Percentiles rank a stretch among this genome's conserved stretches.
phyloP scores from a whole-genome alignment of 2,113 vertebrate genomes.

The Crotalus tigris region DNA sequence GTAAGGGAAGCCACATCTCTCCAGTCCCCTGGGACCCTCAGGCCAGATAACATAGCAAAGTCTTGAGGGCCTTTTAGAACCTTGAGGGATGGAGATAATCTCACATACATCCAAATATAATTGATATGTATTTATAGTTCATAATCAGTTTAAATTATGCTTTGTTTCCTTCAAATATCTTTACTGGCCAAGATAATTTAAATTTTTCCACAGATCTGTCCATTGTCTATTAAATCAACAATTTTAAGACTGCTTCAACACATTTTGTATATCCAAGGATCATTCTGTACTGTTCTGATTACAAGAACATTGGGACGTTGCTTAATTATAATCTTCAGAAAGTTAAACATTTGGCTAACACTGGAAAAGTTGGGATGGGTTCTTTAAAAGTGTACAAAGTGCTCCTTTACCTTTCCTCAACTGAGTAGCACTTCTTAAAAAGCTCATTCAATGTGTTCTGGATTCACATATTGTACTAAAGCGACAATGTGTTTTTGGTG shows the following conservation, averaged over 20 bases:
- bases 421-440: neutral
- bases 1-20: neutral
- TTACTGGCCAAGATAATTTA: neutral
- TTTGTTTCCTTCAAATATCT: neutral
- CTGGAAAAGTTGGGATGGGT: neutral
- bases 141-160: neutral
- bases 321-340: neutral
- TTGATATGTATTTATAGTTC: neutral
- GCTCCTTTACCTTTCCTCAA: neutral
- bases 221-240: neutral
- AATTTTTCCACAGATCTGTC: neutral
- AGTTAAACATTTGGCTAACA: neutral
- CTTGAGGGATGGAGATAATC: neutral
- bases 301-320: neutral
- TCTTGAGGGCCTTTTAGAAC: neutral
- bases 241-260: neutral
- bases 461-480: neutral
- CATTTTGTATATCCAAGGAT: neutral
- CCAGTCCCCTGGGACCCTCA: neutral
- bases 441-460: neutral
- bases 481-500: neutral
- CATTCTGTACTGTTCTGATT: neutral
- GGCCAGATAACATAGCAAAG: neutral
- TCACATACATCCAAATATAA: neutral
- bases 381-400: neutral